Evolutionary conservation across 2,888 invertebrate genomes (phyloP).

Genomic region (Sycophila texana): DNA sequence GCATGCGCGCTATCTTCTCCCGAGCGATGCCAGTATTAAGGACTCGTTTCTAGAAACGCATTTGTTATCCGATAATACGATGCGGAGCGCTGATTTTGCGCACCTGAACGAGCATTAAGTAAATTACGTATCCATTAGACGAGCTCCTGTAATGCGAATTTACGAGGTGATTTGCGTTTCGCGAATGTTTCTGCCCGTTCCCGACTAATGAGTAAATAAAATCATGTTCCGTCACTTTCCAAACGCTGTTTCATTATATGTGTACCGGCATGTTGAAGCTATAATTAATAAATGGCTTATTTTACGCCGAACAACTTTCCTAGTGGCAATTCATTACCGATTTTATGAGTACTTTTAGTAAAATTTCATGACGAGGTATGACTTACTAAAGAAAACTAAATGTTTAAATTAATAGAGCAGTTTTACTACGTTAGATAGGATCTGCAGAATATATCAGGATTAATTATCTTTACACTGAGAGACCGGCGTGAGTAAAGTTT

Average conservation of each 20-base stretch:
- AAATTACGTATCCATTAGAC: slow-evolving; percentile 55
- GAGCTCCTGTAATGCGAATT: slow-evolving; percentile 39
- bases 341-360: background rate
- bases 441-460: too few relatives aligned
- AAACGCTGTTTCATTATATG: background rate
- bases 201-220: slow-evolving; percentile 41
- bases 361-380: background rate
- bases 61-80: slow-evolving; percentile 53
- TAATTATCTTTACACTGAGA: too few relatives aligned
- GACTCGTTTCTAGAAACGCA: slow-evolving; percentile 41
- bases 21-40: slow-evolving; percentile 41
- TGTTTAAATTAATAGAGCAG: too few relatives aligned
- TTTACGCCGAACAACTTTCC: background rate
- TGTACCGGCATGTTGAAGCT: background rate
- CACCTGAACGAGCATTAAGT: slow-evolving; percentile 50
- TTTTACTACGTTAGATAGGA: too few relatives aligned
- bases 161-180: slow-evolving; percentile 46
- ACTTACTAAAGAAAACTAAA: too few relatives aligned
- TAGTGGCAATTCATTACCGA: background rate
- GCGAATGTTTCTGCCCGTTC: slow-evolving; percentile 19
- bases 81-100: slow-evolving; percentile 37
- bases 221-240: background rate
- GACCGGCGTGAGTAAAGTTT: too few relatives aligned
- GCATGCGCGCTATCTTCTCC: slow-evolving; percentile 50
- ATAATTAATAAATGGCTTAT: slow-evolving; percentile 1